Conservation (phyloP, 2,113 vertebrate genomes). For the Melanotaenia duboulayi region DNA sequence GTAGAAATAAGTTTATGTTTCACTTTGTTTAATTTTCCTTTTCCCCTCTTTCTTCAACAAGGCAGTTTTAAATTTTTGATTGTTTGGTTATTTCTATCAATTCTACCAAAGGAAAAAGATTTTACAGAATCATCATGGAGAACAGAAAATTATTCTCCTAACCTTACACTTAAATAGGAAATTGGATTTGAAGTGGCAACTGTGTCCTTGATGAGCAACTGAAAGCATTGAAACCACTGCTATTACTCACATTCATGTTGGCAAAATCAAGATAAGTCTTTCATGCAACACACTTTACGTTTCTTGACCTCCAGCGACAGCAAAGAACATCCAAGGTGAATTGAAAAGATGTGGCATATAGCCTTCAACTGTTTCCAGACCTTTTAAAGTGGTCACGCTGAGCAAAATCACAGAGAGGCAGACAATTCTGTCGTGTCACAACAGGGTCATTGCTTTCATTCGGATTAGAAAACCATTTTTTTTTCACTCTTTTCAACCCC, state of each 20-base stretch:
- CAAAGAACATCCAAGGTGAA: constrained; percentile 44
- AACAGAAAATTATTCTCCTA: constrained; percentile 1
- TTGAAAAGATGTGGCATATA: constrained; percentile 54
- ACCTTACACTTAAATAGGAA: constrained; percentile 14
- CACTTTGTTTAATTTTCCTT: too few relatives aligned
- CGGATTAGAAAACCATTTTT: constrained; percentile 72
- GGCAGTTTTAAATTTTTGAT: not conserved
- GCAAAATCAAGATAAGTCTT: constrained; percentile 21
- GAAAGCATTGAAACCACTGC: not conserved
- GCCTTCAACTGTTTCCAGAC: constrained; percentile 56
- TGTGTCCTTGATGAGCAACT: constrained; percentile 28
- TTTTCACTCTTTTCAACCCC: constrained; percentile 28
- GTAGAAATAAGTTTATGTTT: too few relatives aligned
- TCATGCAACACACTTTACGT: not conserved
- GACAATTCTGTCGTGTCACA: constrained; percentile 55
- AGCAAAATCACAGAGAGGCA: constrained; percentile 42
- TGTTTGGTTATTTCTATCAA: not conserved
- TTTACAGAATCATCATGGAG: not conserved
- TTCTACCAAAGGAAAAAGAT: not conserved
- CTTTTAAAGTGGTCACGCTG: constrained; percentile 44
- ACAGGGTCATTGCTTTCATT: constrained; percentile 58
- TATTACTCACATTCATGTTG: not conserved
- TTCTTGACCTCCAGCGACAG: constrained; percentile 55
- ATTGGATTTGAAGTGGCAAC: constrained; percentile 36
- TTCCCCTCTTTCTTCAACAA: too few relatives aligned